Base-by-base conservation (phyloP, 2,888 invertebrate species). In the Sisyra nigra region DNA sequence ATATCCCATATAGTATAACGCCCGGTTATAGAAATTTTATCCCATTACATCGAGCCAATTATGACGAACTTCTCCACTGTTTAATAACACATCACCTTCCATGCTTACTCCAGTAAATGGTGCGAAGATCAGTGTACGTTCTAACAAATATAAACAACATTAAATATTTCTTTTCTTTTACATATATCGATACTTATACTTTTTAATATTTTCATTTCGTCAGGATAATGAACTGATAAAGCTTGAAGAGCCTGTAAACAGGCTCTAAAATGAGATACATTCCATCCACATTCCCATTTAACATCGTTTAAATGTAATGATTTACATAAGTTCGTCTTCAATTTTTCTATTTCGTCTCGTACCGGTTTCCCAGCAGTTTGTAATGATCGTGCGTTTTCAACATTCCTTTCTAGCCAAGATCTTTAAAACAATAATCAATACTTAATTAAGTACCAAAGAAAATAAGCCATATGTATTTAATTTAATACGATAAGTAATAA, bases 31-130 rank as follows among this genome's bases (percentile, higher is more conserved):
- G 13, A 34, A 15, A 17, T 33, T 10, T 77, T n/a, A n/a, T n/a
- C n/a, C n/a, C n/a, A n/a, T 74, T 66, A 89, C 86, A 64, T 88
- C 88, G 45, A 92, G 67, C 94, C 94, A 94, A 64, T 88, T 89
- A 55, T 86, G 80, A 46, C 91, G 69, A 31, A 94, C 93, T 71
- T 94, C 93, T 31, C 88, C 91, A 50, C 87, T 91, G 57, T 84
- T 91, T 1, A 94, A 71, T 68, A 85, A 83, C 7, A 94, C 78
- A 54, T 88, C 81, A 0, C 94, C 93, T 54, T 91, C 86, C 39
- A 92, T 68, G 57, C 84, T 88, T 5, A 94, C 82, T 10, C 94
- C 94, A 3, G 92, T 92, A 54, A 87, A 86, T 51, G 81, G 81
- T 1, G 89, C 87, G 65, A 94, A 80, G 3, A 88, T 83, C 45